phyloP scores from a whole-genome alignment of 2,113 vertebrate species.

The Boleophthalmus pectinirostris region DNA sequence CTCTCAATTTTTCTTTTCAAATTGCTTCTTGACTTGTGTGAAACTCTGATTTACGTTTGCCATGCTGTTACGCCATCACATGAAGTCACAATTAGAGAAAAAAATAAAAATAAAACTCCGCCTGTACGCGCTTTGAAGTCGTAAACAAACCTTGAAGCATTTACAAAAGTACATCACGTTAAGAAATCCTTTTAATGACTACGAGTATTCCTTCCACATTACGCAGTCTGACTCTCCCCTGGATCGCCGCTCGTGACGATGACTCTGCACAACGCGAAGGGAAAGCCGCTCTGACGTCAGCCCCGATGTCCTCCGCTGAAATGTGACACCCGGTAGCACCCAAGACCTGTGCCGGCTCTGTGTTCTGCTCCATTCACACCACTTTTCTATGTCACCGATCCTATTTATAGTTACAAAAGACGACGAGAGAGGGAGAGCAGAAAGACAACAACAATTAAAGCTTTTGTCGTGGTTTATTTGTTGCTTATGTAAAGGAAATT shows the following conservation, averaged over 20 bases:
- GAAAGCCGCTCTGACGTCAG: conserved; percentile 58
- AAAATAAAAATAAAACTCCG: too few species aligned
- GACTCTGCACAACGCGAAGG: conserved; percentile 50
- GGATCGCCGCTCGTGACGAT: conserved; percentile 40
- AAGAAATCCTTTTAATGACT: background rate
- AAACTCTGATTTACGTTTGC: too few species aligned
- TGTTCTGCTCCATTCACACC: background rate
- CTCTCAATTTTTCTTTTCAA: too few species aligned
- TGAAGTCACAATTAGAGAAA: too few species aligned
- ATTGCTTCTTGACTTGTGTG: too few species aligned
- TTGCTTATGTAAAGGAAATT: background rate
- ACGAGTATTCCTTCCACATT: conserved; percentile 4
- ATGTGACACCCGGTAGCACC: conserved; percentile 30
- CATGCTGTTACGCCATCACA: too few species aligned
- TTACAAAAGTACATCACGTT: background rate
- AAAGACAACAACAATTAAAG: background rate
- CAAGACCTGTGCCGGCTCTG: conserved; percentile 24
- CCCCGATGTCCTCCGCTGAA: conserved; percentile 42
- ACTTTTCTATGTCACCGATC: background rate
- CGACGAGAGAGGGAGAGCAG: background rate
- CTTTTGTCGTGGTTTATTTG: background rate
- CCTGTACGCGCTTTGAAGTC: background rate
- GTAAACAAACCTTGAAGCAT: background rate
- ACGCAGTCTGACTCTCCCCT: conserved; percentile 1
- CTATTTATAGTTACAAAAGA: background rate